Percentiles rank a stretch among this genome's conserved stretches.
Conservation (phyloP, 2,888 invertebrate genomes). For the Apotomis betuletana region DNA sequence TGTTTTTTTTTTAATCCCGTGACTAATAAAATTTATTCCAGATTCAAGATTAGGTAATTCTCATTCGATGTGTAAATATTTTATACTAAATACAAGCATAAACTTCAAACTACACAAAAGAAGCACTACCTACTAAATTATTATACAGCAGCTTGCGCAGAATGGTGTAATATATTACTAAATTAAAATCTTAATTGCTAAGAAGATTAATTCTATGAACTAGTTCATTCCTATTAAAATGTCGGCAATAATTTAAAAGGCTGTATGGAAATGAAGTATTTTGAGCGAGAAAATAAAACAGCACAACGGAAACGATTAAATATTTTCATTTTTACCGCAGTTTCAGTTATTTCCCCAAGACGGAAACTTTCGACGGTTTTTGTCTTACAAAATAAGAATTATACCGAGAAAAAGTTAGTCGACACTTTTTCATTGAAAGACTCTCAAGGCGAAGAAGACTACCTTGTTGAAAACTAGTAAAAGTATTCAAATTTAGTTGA, state of each 20-base stretch:
- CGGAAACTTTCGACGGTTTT: background rate
- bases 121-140: slow-evolving; percentile 2
- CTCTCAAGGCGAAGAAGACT: background rate
- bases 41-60: too few relatives aligned
- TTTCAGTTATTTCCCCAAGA: background rate
- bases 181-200: slow-evolving; percentile 25
- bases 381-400: background rate
- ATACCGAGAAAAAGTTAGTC: background rate
- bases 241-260: background rate
- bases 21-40: too few relatives aligned
- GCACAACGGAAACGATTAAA: background rate
- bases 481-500: background rate
- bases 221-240: background rate
- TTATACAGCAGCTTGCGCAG: slow-evolving; percentile 16
- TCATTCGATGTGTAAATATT: too few relatives aligned
- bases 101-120: background rate
- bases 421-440: background rate
- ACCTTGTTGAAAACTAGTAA: background rate
- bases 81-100: too few relatives aligned
- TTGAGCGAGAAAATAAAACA: background rate
- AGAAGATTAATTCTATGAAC: slow-evolving; percentile 17
- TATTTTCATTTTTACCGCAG: background rate
- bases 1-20: too few relatives aligned
- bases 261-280: too few relatives aligned
- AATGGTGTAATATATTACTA: slow-evolving; percentile 2